Evolutionary conservation across 2,113 vertebrate genomes (phyloP), one percentile per base, ranked within the genome.

Genomic region (Tylochromis polylepis): DNA sequence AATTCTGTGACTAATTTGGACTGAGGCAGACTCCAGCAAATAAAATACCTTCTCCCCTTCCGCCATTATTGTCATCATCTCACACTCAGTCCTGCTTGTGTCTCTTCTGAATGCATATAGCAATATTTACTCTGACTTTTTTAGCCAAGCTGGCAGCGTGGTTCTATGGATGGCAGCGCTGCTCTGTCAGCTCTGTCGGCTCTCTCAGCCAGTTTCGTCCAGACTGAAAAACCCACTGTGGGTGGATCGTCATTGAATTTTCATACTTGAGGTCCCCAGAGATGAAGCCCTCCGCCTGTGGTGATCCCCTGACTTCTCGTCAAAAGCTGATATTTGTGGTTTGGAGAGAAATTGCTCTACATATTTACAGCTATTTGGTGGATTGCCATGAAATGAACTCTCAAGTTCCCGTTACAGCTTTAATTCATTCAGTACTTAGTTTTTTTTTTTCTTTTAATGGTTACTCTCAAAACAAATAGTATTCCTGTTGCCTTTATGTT

Each of bases 1-100:
- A 89, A 83, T 85, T 83, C 86, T 94, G 87, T 93, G 93, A 93
- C 90, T 93, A 93, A 94, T 87, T 90, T 85, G 85, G 83, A 92
- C 58, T 85, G 91, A 91, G 87, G 91, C 86, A 89, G 78, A 36
- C 81, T 91, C 87, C 88, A 91, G 85, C 82, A 80, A 90, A 93
- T 88, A 87, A 89, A 89, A 92, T 84, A 86, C 77, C 82, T 86
- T 82, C 70, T 67, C 62, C 85, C 87, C 56, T 80, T 88, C 79
- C 85, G 79, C 85, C 70, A 86, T 79, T 82, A 58, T 60, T 77
- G 55, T 78, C 86, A 58, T 84, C 81, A 55, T 83, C 81, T 84
- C 79, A 8, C 51, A 27, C 55, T 4, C 29, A 18, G 46, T 7
- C 14, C 14, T 55, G 58, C 56, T 20, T 20, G 20, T 55, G 8